Base-by-base conservation (phyloP, 2,113 vertebrate species). In the Narcine bancroftii region DNA sequence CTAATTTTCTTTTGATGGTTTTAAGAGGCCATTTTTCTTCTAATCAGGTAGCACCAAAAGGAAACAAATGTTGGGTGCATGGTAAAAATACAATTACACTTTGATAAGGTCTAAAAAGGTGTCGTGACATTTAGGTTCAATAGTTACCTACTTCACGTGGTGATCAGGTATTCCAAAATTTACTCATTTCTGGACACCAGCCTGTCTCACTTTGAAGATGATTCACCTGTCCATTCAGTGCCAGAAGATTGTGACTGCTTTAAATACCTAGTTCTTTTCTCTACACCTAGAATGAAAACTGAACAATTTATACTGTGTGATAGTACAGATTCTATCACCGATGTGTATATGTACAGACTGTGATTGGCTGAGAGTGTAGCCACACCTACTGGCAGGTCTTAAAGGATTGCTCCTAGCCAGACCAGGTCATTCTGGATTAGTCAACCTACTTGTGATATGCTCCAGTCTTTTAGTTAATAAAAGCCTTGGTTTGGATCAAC, bases 11-110 rank as follows among this genome's bases (percentile, higher is more conserved):
- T 91, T 91, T 91, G 89, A 91, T 91, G 42, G 33, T 87, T 24
- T 87, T 87, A 60, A 60, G 81, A 91, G 42, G 89, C 60, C 3
- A 63, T 63, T 89, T 89, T 89, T 83, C n/a, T n/a, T n/a, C n/a
- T 83, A 56, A 83, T 53, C 79, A n/a, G 79, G 50, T 56, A 24
- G 5, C 79, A 83, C 47, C 26, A 83, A 47, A 56, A 87, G 81
- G 53, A 39, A 39, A 13, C 29, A 47, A 36, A 83, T 83, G 60
- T 91, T 91, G 42, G 60, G 24, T 91, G 63, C 29, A 7, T 24
- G 29, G 63, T 45, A 47, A 71, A 26, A 91, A 60, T 89, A 65
- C n/a, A 66, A 71, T 91, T 69, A 91, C 89, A 71, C 65, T 91
- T 91, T 91, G 63, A 91, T 91, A 91, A 69, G 3, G 65, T 45